Evolutionary conservation across 2,113 vertebrate genomes (phyloP).

Genomic region (Isichthys henryi): DNA sequence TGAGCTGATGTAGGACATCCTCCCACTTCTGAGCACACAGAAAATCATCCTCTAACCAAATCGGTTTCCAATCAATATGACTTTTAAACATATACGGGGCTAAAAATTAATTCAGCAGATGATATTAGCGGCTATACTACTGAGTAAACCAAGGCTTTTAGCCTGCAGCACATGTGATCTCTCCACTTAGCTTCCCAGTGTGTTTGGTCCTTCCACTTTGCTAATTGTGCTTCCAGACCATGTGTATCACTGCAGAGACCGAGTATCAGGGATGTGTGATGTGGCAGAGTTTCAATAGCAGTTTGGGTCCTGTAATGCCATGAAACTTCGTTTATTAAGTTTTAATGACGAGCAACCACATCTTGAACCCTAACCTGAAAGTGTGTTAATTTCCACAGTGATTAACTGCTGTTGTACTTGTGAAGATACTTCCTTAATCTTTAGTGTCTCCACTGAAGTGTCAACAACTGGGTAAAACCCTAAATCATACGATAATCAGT

Average conservation of each 20-base stretch:
- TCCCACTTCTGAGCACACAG: background rate
- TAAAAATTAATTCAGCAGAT: background rate
- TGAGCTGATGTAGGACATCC: background rate
- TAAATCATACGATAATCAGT: background rate
- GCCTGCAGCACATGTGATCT: background rate
- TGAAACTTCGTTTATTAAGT: background rate
- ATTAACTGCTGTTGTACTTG: background rate
- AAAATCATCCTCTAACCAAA: background rate
- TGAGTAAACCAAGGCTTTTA: background rate
- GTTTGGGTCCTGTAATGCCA: background rate
- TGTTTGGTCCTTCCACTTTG: background rate
- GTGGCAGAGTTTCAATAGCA: background rate
- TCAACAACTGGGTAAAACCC: background rate
- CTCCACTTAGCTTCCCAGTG: background rate
- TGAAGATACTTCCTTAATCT: background rate
- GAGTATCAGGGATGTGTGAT: background rate
- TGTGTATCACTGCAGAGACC: background rate
- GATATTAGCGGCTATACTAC: background rate
- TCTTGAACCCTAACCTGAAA: background rate
- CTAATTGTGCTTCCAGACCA: background rate
- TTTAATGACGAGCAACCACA: background rate
- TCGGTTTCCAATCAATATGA: background rate
- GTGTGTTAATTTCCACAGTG: background rate
- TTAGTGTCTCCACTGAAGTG: background rate
- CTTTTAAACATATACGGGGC: background rate